Conservation (phyloP, 2,113 vertebrate genomes). For the Varanus salvator region DNA sequence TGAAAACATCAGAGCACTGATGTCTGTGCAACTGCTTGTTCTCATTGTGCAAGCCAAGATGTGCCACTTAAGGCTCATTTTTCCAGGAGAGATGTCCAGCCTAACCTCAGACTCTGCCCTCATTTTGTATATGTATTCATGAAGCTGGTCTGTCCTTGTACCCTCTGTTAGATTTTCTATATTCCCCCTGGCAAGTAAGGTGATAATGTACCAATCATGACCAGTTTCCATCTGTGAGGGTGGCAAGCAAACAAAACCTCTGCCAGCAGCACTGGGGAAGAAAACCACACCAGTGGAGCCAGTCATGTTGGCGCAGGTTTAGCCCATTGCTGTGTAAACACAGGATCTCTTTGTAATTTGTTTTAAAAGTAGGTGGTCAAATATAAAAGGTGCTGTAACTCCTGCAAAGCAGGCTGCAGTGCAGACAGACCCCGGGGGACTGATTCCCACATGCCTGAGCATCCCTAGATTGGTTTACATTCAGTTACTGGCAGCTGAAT, state of each 20-base stretch:
- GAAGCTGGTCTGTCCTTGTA: neutral
- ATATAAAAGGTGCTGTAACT: neutral
- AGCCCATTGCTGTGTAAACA: neutral
- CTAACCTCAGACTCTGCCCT: neutral
- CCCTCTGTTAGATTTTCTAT: neutral
- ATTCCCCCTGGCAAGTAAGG: neutral
- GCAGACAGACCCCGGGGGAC: neutral
- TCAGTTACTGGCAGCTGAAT: neutral
- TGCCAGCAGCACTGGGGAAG: neutral
- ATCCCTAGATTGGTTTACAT: neutral
- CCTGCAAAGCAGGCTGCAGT: neutral
- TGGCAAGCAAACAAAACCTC: neutral
- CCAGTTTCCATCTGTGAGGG: neutral
- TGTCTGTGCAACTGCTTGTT: neutral
- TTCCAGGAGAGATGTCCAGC: neutral
- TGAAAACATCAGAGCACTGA: neutral
- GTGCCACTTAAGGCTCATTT: constrained; percentile 3
- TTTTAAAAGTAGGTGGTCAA: constrained; percentile 13
- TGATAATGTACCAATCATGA: neutral
- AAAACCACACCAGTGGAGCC: neutral
- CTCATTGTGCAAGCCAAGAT: neutral
- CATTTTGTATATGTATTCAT: neutral
- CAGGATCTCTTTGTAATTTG: constrained; percentile 2
- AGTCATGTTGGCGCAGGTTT: neutral
- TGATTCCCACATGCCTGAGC: neutral